Evolutionary conservation across 2,113 vertebrate genomes (phyloP).

Genomic region (Tychaedon coryphoeus): DNA sequence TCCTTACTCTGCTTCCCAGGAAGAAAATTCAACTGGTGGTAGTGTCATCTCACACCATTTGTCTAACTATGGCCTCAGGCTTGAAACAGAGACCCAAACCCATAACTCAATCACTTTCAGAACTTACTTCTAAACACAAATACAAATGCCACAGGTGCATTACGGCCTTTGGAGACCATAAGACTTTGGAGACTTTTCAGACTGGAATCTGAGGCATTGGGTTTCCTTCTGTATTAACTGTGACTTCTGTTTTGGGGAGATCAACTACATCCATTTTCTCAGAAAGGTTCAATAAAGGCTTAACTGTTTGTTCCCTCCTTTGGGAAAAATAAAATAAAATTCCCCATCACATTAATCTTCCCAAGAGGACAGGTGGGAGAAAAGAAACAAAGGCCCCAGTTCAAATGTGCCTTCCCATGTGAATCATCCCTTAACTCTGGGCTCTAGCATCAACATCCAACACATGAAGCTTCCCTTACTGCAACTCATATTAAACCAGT

Average conservation of each 20-base stretch:
- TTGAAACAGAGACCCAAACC: neutral
- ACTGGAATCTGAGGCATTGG: neutral
- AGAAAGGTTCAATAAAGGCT: neutral
- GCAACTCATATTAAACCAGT: neutral
- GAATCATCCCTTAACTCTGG: neutral
- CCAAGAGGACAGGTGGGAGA: rapidly evolving
- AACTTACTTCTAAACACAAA: neutral
- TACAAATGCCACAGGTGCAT: neutral
- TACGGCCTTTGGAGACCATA: rapidly evolving
- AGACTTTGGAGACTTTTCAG: neutral
- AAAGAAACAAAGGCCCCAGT: neutral
- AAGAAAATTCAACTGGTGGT: neutral
- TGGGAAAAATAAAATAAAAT: neutral
- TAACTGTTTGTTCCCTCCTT: neutral
- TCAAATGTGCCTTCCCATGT: rapidly evolving
- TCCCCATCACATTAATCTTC: neutral
- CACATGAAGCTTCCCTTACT: neutral
- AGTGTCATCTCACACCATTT: rapidly evolving
- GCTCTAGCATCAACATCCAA: neutral
- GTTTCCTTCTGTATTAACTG: neutral
- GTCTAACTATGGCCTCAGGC: neutral
- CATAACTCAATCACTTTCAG: neutral
- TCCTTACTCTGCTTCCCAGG: neutral
- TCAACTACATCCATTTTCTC: neutral
- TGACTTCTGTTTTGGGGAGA: neutral